These are phyloP conservation scores for Molossus alvarezi DNA, from an alignment of 2,797 vertebrate genomes.

Conservation along the genomic window DNA sequence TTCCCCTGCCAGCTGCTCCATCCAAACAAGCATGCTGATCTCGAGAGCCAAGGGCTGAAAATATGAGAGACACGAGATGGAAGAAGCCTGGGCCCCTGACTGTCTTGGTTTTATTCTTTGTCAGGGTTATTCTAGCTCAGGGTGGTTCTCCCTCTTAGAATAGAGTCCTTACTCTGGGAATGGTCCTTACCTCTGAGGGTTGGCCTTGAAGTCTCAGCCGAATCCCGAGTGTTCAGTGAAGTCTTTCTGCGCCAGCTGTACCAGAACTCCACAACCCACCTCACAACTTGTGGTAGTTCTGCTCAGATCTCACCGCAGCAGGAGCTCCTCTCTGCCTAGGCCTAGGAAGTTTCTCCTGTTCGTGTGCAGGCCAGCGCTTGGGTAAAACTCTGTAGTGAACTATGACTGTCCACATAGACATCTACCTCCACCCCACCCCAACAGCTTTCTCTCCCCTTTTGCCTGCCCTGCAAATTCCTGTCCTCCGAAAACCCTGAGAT, in stretches of 20 bases:
- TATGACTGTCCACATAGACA: neutral
- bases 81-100: neutral
- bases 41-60: neutral
- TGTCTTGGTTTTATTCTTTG: slow-evolving; percentile 1
- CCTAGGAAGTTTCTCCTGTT: neutral
- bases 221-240: neutral
- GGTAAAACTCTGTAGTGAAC: neutral
- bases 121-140: neutral
- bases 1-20: neutral
- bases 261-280: neutral
- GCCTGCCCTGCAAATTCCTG: neutral
- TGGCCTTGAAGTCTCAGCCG: neutral
- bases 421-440: neutral
- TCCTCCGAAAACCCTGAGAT: neutral
- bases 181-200: neutral
- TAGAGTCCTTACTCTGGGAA: neutral
- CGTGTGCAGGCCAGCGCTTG: neutral
- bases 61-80: neutral
- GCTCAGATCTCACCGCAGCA: neutral
- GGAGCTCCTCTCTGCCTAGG: neutral
- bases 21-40: neutral
- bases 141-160: neutral
- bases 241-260: neutral
- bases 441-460: neutral
- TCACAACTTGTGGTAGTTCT: neutral